These are phyloP conservation scores for Girardinichthys multiradiatus DNA, from an alignment of 2,113 vertebrate genomes.

Conservation along the genomic window DNA sequence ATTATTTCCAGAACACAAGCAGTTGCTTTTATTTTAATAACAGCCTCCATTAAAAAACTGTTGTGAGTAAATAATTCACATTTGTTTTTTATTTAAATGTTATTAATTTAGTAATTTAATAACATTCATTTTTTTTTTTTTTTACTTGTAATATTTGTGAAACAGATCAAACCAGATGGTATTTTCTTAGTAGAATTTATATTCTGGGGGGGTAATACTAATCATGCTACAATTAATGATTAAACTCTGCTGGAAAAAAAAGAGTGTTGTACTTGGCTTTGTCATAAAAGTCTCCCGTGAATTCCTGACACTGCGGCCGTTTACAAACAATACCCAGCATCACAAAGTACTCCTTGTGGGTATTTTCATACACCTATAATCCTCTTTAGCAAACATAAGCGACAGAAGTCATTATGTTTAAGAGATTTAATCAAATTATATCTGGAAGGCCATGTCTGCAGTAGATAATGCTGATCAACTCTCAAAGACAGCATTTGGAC, in stretches of 20 bases:
- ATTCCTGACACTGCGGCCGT: constrained; percentile 23
- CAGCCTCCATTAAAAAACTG: too few species aligned
- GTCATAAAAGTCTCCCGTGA: constrained; percentile 11
- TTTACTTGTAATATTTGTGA: background rate
- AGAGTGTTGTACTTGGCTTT: background rate
- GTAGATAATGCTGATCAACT: background rate
- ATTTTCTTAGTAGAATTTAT: background rate
- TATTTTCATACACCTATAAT: constrained; percentile 30
- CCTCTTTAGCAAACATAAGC: constrained; percentile 3
- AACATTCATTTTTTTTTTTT: background rate
- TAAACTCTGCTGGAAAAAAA: constrained; percentile 6
- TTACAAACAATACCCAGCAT: constrained; percentile 23
- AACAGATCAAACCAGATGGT: background rate
- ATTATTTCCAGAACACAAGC: background rate
- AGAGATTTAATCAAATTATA: constrained; percentile 1
- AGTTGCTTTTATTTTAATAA: background rate
- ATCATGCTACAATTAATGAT: constrained; percentile 5
- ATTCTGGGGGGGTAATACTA: constrained; percentile 13
- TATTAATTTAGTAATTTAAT: background rate
- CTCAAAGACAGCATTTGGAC: background rate
- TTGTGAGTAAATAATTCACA: too few species aligned
- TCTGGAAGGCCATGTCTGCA: background rate
- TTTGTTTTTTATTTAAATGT: too few species aligned
- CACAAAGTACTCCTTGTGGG: constrained; percentile 20
- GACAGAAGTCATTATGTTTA: constrained; percentile 18